Evolutionary conservation across 2,113 vertebrate genomes (phyloP).

Genomic region (Phaethornis superciliosus): DNA sequence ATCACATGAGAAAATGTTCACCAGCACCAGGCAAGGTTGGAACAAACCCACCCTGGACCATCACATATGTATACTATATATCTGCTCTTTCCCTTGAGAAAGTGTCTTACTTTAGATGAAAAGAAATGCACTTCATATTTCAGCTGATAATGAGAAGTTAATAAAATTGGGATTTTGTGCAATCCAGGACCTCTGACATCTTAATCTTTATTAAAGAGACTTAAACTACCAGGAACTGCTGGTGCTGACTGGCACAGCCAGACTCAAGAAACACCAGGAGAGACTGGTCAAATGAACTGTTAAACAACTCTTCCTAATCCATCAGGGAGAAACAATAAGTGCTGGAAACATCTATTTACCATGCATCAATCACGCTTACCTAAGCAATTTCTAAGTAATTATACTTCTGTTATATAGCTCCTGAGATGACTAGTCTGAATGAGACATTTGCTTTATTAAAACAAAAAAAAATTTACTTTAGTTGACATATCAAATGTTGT

Average conservation of each 20-base stretch:
- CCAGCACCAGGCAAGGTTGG: background rate
- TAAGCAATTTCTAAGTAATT: conserved; percentile 85
- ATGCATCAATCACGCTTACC: conserved; percentile 84
- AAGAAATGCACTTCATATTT: conserved; percentile 72
- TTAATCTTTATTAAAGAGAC: conserved; percentile 99
- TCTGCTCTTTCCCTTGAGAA: conserved; percentile 47
- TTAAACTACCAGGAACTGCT: conserved; percentile 86
- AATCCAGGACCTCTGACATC: conserved; percentile 90
- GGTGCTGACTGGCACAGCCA: conserved; percentile 85
- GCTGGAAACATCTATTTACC: conserved; percentile 81
- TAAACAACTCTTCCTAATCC: conserved; percentile 88
- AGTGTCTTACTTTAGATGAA: conserved; percentile 24
- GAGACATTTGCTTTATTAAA: background rate
- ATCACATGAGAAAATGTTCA: background rate
- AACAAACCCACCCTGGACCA: background rate
- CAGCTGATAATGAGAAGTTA: conserved; percentile 85
- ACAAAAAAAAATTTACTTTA: background rate
- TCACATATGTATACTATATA: background rate
- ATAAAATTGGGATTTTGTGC: conserved; percentile 87
- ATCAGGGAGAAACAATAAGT: conserved; percentile 82
- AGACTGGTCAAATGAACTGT: conserved; percentile 88
- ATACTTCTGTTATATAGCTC: conserved; percentile 48
- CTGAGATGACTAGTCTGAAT: background rate
- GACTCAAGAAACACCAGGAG: conserved; percentile 63
- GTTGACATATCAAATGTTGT: background rate